These are phyloP conservation scores for Bathynomus jamesi DNA, from an alignment of 1,140 invertebrate genomes.

Conservation along the genomic window DNA sequence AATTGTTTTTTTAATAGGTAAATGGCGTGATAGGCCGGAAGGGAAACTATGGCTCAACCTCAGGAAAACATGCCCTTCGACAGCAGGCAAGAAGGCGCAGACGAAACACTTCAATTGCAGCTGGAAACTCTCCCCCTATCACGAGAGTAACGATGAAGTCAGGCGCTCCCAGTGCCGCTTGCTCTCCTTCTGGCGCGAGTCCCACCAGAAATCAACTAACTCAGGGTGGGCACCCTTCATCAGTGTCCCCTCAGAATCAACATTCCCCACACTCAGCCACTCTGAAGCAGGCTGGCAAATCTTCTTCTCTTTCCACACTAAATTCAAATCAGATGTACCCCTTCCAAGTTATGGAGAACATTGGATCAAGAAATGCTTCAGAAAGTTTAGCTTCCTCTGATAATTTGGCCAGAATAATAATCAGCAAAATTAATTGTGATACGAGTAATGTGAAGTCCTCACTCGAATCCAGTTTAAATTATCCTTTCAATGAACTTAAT, in stretches of 20 bases:
- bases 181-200: not conserved
- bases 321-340: not conserved
- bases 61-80: constrained; percentile 57
- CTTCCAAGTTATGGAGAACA: not conserved
- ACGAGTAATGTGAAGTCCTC: not conserved
- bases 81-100: constrained; percentile 68
- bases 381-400: not conserved
- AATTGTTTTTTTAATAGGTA: not conserved
- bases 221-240: not conserved
- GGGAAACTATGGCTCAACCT: constrained; percentile 4
- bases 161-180: constrained; percentile 21
- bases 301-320: not conserved
- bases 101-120: constrained; percentile 65
- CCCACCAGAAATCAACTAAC: constrained; percentile 13
- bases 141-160: constrained; percentile 36
- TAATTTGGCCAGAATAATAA: not conserved
- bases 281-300: no score
- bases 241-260: not conserved
- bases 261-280: not conserved
- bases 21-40: not conserved
- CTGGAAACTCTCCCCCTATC: constrained; percentile 43
- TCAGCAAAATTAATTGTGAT: not conserved
- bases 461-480: not conserved
- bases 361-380: not conserved
- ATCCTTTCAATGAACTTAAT: not conserved